These are phyloP conservation scores for Pharmacophagus antenor DNA, from an alignment of 2,888 invertebrate species.

Conservation along the genomic window DNA sequence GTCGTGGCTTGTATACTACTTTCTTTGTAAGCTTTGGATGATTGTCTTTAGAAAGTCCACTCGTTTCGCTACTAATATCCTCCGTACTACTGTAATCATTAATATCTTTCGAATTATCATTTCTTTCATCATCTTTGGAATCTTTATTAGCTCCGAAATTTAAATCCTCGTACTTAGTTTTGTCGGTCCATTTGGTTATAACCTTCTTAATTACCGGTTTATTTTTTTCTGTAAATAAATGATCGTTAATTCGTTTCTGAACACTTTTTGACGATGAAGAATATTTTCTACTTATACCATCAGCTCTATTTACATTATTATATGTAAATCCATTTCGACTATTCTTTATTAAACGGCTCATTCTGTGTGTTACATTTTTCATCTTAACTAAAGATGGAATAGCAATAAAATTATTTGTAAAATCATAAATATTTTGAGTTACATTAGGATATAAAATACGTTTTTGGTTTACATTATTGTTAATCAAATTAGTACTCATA, in stretches of 20 bases:
- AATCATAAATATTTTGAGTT: slow-evolving; percentile 8
- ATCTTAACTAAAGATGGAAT: slow-evolving; percentile 26
- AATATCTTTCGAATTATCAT: slow-evolving; percentile 36
- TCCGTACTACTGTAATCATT: slow-evolving; percentile 41
- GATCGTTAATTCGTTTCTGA: slow-evolving; percentile 39
- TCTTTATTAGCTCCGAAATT: slow-evolving; percentile 57
- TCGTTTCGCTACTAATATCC: slow-evolving; percentile 38
- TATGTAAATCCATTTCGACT: background rate
- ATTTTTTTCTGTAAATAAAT: slow-evolving; percentile 37
- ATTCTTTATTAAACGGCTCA: slow-evolving; percentile 38
- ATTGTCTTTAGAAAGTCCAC: slow-evolving; percentile 37
- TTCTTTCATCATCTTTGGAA: slow-evolving; percentile 42
- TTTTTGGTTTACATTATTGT: slow-evolving; percentile 4
- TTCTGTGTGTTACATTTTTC: slow-evolving; percentile 36
- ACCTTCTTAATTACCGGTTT: slow-evolving; percentile 69
- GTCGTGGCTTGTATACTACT: slow-evolving; percentile 46
- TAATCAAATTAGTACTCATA: slow-evolving; percentile 41
- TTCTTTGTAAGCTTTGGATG: slow-evolving; percentile 44
- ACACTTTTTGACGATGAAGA: slow-evolving; percentile 23
- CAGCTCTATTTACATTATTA: slow-evolving; percentile 31
- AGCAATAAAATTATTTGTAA: slow-evolving; percentile 13
- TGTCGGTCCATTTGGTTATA: slow-evolving; percentile 78
- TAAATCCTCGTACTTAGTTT: slow-evolving; percentile 67
- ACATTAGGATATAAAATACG: background rate
- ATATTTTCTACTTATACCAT: background rate